Percentiles rank a stretch among this genome's conserved stretches.
These are phyloP conservation scores for rat (Rattus norvegicus) DNA, from an alignment of 2,113 vertebrate genomes.

Conservation along the genomic window GRCr8 NC_086021.1:121964001-121964500, in stretches of 20 bases:
- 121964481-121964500: background rate
- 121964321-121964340: background rate
- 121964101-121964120: background rate
- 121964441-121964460: background rate
- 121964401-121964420: background rate
- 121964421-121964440: background rate
- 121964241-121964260: background rate
- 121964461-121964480: background rate
- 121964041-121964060: conserved; percentile 10
- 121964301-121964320: background rate
- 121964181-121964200: background rate
- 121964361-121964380: background rate
- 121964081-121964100: background rate
- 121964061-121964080: background rate
- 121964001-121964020: background rate
- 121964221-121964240: background rate
- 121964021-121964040: background rate
- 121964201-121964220: background rate
- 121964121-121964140: background rate
- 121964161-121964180: background rate
- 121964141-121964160: background rate
- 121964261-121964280: background rate
- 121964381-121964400: background rate
- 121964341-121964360: background rate
- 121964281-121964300: background rate